Evolutionary conservation across 2,113 vertebrate species (phyloP).

Genomic region (Xiphias gladius): DNA sequence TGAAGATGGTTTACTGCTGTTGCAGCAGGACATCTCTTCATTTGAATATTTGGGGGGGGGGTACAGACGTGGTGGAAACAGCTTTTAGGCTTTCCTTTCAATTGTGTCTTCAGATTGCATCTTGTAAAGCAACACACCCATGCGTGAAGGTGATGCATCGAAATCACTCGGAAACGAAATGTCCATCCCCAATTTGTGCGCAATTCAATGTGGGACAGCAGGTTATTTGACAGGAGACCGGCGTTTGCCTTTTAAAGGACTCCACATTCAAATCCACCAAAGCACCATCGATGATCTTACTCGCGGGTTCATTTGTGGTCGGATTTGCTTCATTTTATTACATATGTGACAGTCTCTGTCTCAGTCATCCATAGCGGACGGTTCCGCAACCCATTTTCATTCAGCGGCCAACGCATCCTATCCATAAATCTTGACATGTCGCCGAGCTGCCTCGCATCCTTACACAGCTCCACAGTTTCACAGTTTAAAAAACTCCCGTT

Average conservation of each 20-base stretch:
- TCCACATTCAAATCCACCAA: conserved; percentile 43
- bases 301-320: conserved; percentile 20
- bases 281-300: neutral
- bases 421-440: conserved; percentile 67
- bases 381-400: conserved; percentile 59
- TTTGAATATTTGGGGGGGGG: conserved; percentile 61
- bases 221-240: conserved; percentile 72
- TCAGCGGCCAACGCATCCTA: conserved; percentile 53
- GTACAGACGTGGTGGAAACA: conserved; percentile 14
- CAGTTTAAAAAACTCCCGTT: conserved; percentile 19
- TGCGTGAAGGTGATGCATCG: neutral
- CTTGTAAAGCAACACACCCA: neutral
- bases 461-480: conserved; percentile 40
- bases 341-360: conserved; percentile 16
- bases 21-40: conserved; percentile 73
- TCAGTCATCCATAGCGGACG: conserved; percentile 34
- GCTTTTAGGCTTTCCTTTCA: neutral
- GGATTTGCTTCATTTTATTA: neutral
- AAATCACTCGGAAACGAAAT: conserved; percentile 24
- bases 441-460: conserved; percentile 55
- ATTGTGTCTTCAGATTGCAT: conserved; percentile 13
- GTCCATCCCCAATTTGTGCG: conserved; percentile 51
- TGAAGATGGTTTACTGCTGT: conserved; percentile 69
- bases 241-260: conserved; percentile 62
- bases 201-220: conserved; percentile 64